A percentile compares a stretch with the other conserved stretches of the same genome.
Conservation (phyloP, 1,140 invertebrate species). For the Sinella curviseta region DNA sequence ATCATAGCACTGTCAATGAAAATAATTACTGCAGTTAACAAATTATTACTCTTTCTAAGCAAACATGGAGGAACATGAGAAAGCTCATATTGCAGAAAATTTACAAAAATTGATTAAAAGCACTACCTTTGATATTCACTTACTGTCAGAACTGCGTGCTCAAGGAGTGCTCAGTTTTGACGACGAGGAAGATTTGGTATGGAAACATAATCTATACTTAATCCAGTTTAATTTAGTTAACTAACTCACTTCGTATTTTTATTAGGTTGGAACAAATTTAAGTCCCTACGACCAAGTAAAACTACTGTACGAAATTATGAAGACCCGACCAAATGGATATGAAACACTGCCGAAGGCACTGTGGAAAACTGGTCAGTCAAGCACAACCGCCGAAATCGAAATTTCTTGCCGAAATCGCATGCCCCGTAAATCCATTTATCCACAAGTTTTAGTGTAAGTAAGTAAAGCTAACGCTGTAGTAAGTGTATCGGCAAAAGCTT, state of each 20-base stretch:
- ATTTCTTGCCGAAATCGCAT: too few species aligned
- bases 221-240: not conserved
- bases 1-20: too few species aligned
- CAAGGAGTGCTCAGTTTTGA: not conserved
- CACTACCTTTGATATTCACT: not conserved
- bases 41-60: too few species aligned
- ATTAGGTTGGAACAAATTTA: not conserved
- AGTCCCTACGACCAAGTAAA: not conserved
- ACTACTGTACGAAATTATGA: not conserved
- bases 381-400: not conserved
- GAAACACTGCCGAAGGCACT: not conserved
- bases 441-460: too few species aligned
- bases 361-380: not conserved
- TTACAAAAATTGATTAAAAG: too few species aligned
- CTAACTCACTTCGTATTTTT: not conserved
- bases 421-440: too few species aligned
- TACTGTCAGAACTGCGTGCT: not conserved
- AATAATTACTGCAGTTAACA: too few species aligned
- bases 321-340: not conserved
- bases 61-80: too few species aligned
- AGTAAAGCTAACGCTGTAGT: too few species aligned
- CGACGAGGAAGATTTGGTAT: not conserved
- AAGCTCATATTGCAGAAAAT: too few species aligned
- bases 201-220: not conserved
- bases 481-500: too few species aligned